Evolutionary conservation across 2,888 invertebrate species (phyloP).

Genomic region (Branchinecta sandiegonensis): DNA sequence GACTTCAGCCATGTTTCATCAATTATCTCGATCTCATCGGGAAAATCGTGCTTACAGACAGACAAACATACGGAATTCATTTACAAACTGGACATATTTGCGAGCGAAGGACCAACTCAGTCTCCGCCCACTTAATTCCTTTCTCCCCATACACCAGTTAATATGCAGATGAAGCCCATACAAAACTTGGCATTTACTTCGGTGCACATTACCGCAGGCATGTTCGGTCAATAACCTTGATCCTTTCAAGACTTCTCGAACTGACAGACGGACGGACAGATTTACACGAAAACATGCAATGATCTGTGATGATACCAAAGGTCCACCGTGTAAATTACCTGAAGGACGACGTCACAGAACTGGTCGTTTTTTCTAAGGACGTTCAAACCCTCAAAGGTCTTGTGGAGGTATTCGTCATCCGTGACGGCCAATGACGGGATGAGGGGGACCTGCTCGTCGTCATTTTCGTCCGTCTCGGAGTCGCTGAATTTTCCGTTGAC

Average conservation of each 20-base stretch:
- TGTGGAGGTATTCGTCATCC: constrained; percentile 44
- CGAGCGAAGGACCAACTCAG: too few species aligned
- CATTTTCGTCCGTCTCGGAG: not conserved
- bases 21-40: too few species aligned
- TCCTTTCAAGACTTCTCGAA: not conserved
- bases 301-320: not conserved
- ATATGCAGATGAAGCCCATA: too few species aligned
- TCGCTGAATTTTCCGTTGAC: not conserved
- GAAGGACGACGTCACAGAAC: constrained; percentile 70
- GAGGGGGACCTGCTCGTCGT: constrained; percentile 17
- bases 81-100: too few species aligned
- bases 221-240: too few species aligned
- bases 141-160: too few species aligned
- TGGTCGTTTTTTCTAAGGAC: constrained; percentile 66
- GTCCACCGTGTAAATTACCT: constrained; percentile 38
- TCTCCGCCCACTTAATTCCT: too few species aligned
- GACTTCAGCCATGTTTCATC: too few species aligned
- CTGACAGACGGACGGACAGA: not conserved
- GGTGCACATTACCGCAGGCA: too few species aligned
- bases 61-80: too few species aligned
- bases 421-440: constrained; percentile 15
- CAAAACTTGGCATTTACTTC: too few species aligned
- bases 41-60: too few species aligned
- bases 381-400: constrained; percentile 52
- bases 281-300: not conserved